Base-by-base conservation (phyloP, 2,797 vertebrate species). In the Myotis daubentonii region DNA sequence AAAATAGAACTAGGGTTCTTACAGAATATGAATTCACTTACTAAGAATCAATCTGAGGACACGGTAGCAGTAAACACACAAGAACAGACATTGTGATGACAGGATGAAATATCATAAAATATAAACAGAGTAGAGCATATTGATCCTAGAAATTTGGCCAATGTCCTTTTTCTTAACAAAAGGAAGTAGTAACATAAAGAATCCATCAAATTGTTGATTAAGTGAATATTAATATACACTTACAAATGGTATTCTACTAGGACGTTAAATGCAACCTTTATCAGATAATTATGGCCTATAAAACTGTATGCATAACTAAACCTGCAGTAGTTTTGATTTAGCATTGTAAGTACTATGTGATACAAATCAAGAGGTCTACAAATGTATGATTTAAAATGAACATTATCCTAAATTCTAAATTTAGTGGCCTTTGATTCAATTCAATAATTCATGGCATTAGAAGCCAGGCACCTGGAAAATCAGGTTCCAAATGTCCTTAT, bases 391-490 rank as follows among this genome's bases (percentile, higher is more conserved):
- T 70, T 68, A 68, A 81, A 94, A 60, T 53, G 0, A 2, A 3
- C 1, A 62, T 68, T 20, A 53, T 4, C 23, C 36, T 60, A 33
- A 53, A 33, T 82, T 91, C 7, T n/a, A 66, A 57, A 68, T 85
- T 38, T 60, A 75, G 57, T 71, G 9, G 2, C 87, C 41, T 41
- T 84, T 30, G 44, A 66, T 78, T 90, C 87, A n/a, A 7, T 80
- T 90, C 87, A n/a, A 7, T 80, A 76, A 87, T 62, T 23, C 6
- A 85, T 13, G 13, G 23, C 22, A 81, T 51, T 76, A 84, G 74
- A 93, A 36, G 7, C 3, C 38, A 80, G 6, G 2, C 30, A 15
- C 22, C 57, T 76, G 22, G 19, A 60, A 53, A 65, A 19, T 71
- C 12, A 86, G 10, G 7, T 55, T 82, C 5, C 3, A 85, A 28